Percentiles rank a stretch among this genome's conserved stretches.
Evolutionary conservation across 2,888 invertebrate species (phyloP).

Genomic region (Oxyteleia sp.): DNA sequence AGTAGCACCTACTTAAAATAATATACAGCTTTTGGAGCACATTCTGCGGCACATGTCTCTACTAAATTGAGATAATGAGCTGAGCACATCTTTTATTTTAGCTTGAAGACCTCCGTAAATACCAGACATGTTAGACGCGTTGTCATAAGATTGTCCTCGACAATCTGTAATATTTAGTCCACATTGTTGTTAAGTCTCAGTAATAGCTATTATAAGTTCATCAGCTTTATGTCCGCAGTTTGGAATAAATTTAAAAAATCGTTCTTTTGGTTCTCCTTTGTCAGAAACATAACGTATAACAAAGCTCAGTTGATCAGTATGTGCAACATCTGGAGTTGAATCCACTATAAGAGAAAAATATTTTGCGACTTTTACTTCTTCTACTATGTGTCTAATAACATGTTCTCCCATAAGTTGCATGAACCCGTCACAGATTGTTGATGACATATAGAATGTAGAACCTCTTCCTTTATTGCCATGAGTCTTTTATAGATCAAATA

Average conservation of each 20-base stretch:
- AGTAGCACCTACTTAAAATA: conserved; percentile 7
- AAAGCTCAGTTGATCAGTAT: background rate
- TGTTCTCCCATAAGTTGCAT: conserved; percentile 2
- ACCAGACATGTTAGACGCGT: conserved; percentile 66
- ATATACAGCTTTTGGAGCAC: conserved; percentile 1
- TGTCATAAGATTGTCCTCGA: conserved; percentile 77
- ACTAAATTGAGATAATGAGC: conserved; percentile 30
- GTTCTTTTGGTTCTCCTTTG: no score
- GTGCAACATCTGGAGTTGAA: background rate
- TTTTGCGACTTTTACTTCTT: background rate
- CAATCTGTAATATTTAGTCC: conserved; percentile 73
- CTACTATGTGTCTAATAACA: background rate
- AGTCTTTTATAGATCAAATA: conserved; percentile 77
- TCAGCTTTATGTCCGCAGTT: conserved; percentile 64
- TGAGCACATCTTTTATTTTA: conserved; percentile 75
- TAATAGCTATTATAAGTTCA: conserved; percentile 61
- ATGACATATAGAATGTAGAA: conserved; percentile 78
- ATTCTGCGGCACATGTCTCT: conserved; percentile 23
- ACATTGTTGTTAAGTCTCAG: conserved; percentile 50
- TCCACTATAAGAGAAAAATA: background rate
- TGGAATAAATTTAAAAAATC: conserved; percentile 28
- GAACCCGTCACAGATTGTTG: conserved; percentile 34
- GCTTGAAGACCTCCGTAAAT: conserved; percentile 57
- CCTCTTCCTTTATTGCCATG: conserved; percentile 74
- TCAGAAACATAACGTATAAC: conserved; percentile 1